These are phyloP conservation scores for Eudyptes chrysolophus DNA, from an alignment of 2,113 vertebrate species.

Conservation along the genomic window DNA sequence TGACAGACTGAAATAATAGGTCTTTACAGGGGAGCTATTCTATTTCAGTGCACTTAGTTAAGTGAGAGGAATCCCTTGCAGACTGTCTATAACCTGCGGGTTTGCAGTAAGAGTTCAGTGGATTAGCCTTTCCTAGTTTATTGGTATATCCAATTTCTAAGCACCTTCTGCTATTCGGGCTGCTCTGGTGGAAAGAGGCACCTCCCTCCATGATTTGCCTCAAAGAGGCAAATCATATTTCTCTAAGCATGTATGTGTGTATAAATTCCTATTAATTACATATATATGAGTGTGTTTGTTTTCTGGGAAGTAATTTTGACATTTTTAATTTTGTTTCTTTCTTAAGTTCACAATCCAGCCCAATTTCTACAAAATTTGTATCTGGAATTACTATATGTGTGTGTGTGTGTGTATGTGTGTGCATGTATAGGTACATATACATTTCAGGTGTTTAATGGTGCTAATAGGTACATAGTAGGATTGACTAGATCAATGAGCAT, in stretches of 20 bases:
- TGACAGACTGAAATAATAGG: not conserved
- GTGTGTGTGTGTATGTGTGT: fast-evolving
- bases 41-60: not conserved
- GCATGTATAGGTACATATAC: too few species aligned
- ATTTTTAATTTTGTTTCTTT: not conserved
- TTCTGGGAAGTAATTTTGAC: not conserved
- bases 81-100: fast-evolving
- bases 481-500: not conserved
- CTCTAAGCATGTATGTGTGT: not conserved
- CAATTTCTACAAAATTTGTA: not conserved
- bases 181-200: not conserved
- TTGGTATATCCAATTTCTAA: not conserved
- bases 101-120: not conserved
- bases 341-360: not conserved
- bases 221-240: not conserved
- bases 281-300: not conserved
- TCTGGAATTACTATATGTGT: not conserved
- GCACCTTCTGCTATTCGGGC: not conserved
- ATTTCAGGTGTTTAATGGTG: not conserved
- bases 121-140: not conserved
- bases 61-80: not conserved
- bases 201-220: not conserved
- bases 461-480: not conserved
- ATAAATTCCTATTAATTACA: not conserved
- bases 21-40: not conserved